phyloP scores from a whole-genome alignment of 2,113 vertebrate genomes.

The Pelmatolapia mariae region DNA sequence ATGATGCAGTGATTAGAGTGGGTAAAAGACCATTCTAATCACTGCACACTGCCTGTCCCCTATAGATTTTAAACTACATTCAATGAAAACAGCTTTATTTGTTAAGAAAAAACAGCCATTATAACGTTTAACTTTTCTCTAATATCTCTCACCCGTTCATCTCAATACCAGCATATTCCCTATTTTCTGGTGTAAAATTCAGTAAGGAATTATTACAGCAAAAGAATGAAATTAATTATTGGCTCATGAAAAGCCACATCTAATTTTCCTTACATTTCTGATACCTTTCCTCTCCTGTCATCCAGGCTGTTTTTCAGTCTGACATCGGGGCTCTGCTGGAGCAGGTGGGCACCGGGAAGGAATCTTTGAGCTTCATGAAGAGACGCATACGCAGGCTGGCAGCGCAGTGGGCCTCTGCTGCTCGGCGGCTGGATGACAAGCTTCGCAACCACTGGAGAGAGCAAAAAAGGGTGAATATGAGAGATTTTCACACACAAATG shows the following conservation, averaged over 20 bases:
- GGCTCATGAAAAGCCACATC: not conserved
- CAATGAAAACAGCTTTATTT: not conserved
- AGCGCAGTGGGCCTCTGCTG: slow-evolving; percentile 82
- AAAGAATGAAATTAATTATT: not conserved
- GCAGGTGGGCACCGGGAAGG: slow-evolving; percentile 88
- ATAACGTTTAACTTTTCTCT: not conserved
- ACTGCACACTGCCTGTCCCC: not conserved
- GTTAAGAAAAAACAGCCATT: not conserved
- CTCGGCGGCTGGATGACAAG: slow-evolving; percentile 77
- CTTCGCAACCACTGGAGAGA: slow-evolving; percentile 71
- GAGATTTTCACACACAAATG: not conserved
- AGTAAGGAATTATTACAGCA: not conserved
- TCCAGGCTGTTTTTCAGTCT: slow-evolving; percentile 81
- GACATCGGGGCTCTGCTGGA: slow-evolving; percentile 85
- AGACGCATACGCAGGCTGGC: slow-evolving; percentile 84
- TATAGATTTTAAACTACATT: not conserved
- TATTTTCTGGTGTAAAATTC: not conserved
- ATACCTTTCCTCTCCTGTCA: not conserved
- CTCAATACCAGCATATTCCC: not conserved
- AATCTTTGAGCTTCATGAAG: slow-evolving; percentile 97
- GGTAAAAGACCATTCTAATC: not conserved
- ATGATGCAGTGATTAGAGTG: not conserved
- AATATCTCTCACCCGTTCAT: not conserved
- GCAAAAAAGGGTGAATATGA: slow-evolving; percentile 77
- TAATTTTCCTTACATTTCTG: not conserved